These are phyloP conservation scores for Bacillus rossius DNA, from an alignment of 1,140 invertebrate species.

Conservation along the genomic window DNA sequence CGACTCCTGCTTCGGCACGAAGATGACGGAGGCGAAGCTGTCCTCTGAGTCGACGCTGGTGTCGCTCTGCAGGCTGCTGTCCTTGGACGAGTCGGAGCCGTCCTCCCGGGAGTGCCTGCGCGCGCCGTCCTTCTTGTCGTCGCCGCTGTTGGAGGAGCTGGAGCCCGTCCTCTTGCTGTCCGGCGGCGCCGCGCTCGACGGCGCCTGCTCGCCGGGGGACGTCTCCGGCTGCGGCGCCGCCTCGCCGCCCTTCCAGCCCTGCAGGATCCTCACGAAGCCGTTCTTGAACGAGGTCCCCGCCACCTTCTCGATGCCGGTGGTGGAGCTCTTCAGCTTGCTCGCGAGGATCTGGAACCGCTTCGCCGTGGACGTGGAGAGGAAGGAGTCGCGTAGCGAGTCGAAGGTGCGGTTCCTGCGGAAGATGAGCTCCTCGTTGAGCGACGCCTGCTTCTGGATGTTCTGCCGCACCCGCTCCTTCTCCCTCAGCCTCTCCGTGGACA, in stretches of 20 bases:
- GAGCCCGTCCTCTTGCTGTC: conserved; percentile 27
- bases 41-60: conserved; percentile 91
- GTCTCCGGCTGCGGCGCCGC: conserved; percentile 20
- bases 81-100: conserved; percentile 86
- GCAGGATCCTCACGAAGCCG: conserved; percentile 67
- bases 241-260: conserved; percentile 61
- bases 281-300: conserved; percentile 56
- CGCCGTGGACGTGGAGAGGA: conserved; percentile 64
- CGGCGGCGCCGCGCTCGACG: conserved; percentile 15
- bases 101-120: conserved; percentile 69
- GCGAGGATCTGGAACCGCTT: conserved; percentile 78
- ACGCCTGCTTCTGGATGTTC: conserved; percentile 84
- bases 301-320: conserved; percentile 73
- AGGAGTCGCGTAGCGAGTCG: conserved; percentile 64
- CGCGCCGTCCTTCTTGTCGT: conserved; percentile 39
- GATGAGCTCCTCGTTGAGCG: conserved; percentile 80
- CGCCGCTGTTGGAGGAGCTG: conserved; percentile 10
- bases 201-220: conserved; percentile 12
- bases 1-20: conserved; percentile 62
- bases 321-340: conserved; percentile 71
- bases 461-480: conserved; percentile 79
- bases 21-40: conserved; percentile 87
- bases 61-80: conserved; percentile 86
- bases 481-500: conserved; percentile 71
- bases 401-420: conserved; percentile 61